phyloP scores from a whole-genome alignment of 2,888 invertebrate genomes.

The Nudaria mundana region DNA sequence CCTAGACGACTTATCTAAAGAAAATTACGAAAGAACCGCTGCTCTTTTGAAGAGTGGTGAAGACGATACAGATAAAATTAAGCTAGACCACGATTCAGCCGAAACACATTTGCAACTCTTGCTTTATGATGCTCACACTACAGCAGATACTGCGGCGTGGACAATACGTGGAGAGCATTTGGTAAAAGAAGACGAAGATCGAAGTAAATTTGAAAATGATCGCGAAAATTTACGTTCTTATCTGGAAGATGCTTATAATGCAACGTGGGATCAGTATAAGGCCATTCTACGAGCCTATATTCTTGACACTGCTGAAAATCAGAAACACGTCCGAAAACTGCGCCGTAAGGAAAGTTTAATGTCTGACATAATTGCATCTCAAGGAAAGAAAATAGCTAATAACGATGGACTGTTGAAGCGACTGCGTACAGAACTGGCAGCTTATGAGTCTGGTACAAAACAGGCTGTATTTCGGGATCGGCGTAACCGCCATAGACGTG shows the following conservation, averaged over 20 bases:
- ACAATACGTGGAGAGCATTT: conserved; percentile 64
- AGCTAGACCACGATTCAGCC: conserved; percentile 54
- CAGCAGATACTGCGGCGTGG: conserved; percentile 60
- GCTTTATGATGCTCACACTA: conserved; percentile 57
- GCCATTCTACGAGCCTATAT: conserved; percentile 61
- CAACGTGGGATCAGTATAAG: conserved; percentile 68
- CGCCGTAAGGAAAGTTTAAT: conserved; percentile 67
- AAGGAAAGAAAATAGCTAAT: conserved; percentile 65
- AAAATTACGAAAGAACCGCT: conserved; percentile 50
- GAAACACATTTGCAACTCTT: conserved; percentile 68
- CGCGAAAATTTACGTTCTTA: conserved; percentile 61
- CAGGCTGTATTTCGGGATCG: conserved; percentile 69
- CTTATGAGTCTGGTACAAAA: conserved; percentile 70
- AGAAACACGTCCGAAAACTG: conserved; percentile 63
- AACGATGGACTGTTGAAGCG: conserved; percentile 58
- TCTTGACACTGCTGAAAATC: conserved; percentile 61
- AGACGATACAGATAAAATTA: conserved; percentile 43
- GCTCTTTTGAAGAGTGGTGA: conserved; percentile 48
- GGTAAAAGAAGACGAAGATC: conserved; percentile 69
- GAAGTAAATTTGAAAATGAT: conserved; percentile 49
- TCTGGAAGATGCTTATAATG: conserved; percentile 60
- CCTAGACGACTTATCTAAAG: conserved; percentile 52
- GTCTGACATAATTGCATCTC: conserved; percentile 70
- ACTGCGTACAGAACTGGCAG: conserved; percentile 58
- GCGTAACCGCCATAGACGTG: conserved; percentile 59